Percentiles rank a stretch among this genome's conserved stretches.
These are phyloP conservation scores for Dinomys branickii DNA, from an alignment of 2,113 vertebrate genomes.

Conservation along the genomic window DNA sequence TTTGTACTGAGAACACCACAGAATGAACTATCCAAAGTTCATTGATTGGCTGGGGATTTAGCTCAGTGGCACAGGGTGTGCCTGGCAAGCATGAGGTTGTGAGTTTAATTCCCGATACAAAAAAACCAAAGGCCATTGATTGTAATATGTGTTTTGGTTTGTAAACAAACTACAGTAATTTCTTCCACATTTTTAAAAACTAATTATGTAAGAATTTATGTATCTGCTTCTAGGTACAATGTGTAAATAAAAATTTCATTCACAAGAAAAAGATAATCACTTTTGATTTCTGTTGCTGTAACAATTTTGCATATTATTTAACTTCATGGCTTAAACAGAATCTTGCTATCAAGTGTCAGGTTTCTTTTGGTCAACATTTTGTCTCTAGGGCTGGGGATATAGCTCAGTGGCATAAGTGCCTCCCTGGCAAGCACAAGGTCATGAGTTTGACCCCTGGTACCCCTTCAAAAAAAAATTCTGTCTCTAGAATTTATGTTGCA, in stretches of 20 bases:
- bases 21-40: conserved; percentile 92
- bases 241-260: conserved; percentile 95
- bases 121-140: conserved; percentile 82
- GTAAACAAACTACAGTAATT: conserved; percentile 94
- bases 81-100: too few species aligned
- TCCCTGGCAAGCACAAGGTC: too few species aligned
- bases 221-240: conserved; percentile 96
- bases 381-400: too few species aligned
- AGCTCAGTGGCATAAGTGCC: too few species aligned
- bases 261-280: conserved; percentile 86
- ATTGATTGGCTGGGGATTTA: too few species aligned
- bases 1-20: conserved; percentile 87
- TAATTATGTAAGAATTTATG: conserved; percentile 95
- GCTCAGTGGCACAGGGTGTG: too few species aligned
- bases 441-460: too few species aligned
- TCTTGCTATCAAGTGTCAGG: neutral
- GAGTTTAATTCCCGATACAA: too few species aligned
- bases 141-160: conserved; percentile 91
- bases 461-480: too few species aligned
- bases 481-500: neutral
- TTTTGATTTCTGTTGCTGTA: neutral
- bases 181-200: conserved; percentile 99
- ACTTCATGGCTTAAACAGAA: neutral
- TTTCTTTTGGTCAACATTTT: neutral
- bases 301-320: neutral